These are phyloP conservation scores for Brachymystax lenok DNA, from an alignment of 2,797 vertebrate species.

Conservation along the genomic window DNA sequence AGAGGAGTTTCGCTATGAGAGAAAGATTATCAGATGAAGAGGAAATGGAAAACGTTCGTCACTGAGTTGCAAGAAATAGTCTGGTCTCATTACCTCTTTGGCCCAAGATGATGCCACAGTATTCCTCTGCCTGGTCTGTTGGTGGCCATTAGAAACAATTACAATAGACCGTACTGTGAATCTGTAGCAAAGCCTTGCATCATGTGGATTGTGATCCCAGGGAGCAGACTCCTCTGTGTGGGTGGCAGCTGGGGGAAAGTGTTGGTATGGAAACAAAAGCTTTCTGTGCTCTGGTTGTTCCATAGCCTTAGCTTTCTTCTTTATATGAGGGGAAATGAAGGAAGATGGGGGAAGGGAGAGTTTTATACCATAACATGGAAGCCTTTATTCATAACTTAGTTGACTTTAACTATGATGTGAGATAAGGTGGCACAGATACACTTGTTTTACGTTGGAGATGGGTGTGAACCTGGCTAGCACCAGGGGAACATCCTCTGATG, in stretches of 20 bases:
- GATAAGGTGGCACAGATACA: background rate
- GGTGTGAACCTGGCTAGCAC: conserved; percentile 7
- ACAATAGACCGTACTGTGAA: conserved; percentile 10
- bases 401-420: background rate
- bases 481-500: background rate
- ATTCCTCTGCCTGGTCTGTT: background rate
- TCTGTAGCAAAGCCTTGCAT: background rate
- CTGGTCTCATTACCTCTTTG: background rate
- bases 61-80: background rate
- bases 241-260: conserved; percentile 16
- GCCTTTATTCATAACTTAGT: background rate
- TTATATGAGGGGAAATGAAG: background rate
- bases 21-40: conserved; percentile 34
- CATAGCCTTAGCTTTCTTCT: background rate
- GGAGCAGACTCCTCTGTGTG: conserved; percentile 7
- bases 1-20: conserved; percentile 46
- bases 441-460: background rate
- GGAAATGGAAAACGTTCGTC: background rate
- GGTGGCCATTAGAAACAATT: background rate
- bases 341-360: background rate
- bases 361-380: background rate
- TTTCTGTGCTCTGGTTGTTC: conserved; percentile 18
- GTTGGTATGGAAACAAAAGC: conserved; percentile 34
- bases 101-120: background rate
- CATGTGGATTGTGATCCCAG: background rate